A percentile compares a stretch with the other conserved stretches of the same genome.
phyloP scores from a whole-genome alignment of 2,113 vertebrate species.

The Meleagris gallopavo region DNA sequence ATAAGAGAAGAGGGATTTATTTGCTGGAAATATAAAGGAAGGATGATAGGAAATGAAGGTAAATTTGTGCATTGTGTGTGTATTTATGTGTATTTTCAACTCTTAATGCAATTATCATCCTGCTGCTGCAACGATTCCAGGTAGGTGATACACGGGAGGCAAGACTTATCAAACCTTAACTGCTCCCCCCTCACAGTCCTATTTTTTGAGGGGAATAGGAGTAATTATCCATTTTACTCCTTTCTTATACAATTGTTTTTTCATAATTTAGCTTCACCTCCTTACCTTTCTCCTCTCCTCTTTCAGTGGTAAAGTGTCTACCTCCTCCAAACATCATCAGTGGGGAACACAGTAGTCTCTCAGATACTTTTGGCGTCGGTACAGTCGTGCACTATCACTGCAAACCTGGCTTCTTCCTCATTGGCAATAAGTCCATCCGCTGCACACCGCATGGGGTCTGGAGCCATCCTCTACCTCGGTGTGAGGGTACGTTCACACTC shows the following conservation, averaged over 20 bases:
- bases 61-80: not conserved
- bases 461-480: conserved; percentile 52
- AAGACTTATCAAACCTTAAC: not conserved
- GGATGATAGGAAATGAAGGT: not conserved
- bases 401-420: conserved; percentile 22
- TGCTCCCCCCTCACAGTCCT: not conserved
- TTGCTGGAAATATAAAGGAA: not conserved
- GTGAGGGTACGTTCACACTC: not conserved
- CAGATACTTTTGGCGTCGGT: not conserved
- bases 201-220: not conserved
- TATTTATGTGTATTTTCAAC: not conserved
- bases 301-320: conserved; percentile 3
- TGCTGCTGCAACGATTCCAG: not conserved
- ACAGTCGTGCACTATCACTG: conserved; percentile 38
- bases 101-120: not conserved
- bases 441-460: conserved; percentile 28
- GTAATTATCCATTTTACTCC: not conserved
- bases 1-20: not conserved
- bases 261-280: not conserved
- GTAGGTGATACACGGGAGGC: not conserved
- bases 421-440: not conserved
- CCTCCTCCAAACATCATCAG: conserved; percentile 44
- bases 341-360: not conserved
- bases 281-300: not conserved
- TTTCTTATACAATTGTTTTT: not conserved